Conservation (phyloP, 2,888 invertebrate genomes). For the Dioctria rufipes region DNA sequence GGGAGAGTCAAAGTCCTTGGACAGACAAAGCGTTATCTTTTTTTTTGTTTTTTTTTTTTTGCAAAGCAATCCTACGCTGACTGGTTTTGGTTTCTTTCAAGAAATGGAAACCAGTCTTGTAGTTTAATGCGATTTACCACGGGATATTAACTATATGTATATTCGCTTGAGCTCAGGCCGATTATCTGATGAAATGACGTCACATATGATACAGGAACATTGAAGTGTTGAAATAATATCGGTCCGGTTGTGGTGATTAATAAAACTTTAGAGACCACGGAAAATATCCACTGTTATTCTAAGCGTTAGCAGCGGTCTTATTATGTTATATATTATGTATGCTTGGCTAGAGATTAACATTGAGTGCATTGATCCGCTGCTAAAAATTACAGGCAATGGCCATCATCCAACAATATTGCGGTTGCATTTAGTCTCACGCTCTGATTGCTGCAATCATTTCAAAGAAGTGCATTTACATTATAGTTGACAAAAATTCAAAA, state of each 20-base stretch:
- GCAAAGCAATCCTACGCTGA: conserved; percentile 45
- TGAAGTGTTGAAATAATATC: background rate
- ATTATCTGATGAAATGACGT: conserved; percentile 8
- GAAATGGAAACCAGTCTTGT: conserved; percentile 27
- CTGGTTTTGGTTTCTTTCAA: conserved; percentile 17
- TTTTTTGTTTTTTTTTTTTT: conserved; percentile 21
- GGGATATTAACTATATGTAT: background rate
- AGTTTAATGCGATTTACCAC: conserved; percentile 24
- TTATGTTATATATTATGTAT: background rate
- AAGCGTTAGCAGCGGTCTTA: background rate
- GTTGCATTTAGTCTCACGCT: conserved; percentile 32
- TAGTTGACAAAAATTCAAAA: background rate
- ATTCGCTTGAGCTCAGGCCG: background rate
- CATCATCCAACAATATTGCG: background rate
- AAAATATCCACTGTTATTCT: no score
- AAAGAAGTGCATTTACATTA: conserved; percentile 1
- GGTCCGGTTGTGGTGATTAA: background rate
- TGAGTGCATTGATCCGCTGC: conserved; percentile 32
- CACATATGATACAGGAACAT: background rate
- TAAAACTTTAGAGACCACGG: no score
- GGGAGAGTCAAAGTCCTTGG: conserved; percentile 43
- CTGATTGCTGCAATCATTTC: conserved; percentile 28
- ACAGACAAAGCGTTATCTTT: conserved; percentile 34
- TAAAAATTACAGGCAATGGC: conserved; percentile 6
- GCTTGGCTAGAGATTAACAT: background rate